Conservation (phyloP, 2,113 vertebrate species). For the Pluvialis apricaria region DNA sequence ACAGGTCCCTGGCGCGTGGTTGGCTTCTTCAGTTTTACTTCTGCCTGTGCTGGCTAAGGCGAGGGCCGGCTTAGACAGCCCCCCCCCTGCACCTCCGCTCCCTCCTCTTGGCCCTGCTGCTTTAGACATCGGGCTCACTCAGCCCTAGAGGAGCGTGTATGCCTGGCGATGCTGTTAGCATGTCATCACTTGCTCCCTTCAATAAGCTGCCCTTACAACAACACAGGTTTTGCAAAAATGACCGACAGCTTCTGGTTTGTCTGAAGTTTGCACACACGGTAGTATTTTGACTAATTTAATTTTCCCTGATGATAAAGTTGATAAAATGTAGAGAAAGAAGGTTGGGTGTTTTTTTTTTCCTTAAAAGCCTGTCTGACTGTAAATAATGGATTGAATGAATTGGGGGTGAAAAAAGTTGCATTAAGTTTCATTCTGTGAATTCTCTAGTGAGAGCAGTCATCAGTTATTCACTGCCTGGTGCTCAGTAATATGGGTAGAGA, state of each 20-base stretch:
- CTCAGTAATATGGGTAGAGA: neutral
- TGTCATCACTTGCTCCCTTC: too few species aligned
- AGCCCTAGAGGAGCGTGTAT: accelerated
- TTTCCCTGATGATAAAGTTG: neutral
- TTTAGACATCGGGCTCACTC: accelerated
- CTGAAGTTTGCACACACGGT: accelerated
- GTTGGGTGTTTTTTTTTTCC: accelerated
- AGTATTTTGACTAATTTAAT: neutral
- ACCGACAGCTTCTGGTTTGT: neutral
- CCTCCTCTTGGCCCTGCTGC: neutral
- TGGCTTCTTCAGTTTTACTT: neutral
- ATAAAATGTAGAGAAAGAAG: neutral
- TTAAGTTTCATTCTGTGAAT: neutral
- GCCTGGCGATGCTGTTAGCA: accelerated
- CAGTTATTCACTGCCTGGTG: neutral
- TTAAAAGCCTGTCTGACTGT: neutral
- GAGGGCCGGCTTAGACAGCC: neutral
- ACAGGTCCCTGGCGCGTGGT: accelerated
- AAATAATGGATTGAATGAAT: neutral
- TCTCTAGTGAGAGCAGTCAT: neutral
- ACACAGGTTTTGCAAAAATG: neutral
- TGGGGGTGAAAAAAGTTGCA: neutral
- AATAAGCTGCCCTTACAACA: too few species aligned
- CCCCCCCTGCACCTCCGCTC: neutral
- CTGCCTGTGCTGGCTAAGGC: accelerated